Percentiles rank a stretch among this genome's conserved stretches.
phyloP scores from a whole-genome alignment of 2,888 invertebrate species.

The Eristalis tenax region DNA sequence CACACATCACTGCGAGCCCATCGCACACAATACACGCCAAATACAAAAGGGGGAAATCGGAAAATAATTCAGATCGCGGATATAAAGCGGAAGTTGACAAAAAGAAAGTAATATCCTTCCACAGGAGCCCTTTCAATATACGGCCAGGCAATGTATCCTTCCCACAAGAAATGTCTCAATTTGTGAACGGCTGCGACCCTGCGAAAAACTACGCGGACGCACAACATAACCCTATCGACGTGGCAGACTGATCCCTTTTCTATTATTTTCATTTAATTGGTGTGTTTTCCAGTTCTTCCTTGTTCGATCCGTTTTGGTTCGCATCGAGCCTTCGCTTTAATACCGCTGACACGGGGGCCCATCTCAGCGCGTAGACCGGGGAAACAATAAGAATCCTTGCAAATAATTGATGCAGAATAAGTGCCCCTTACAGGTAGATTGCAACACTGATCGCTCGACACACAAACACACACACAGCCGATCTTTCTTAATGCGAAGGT shows the following conservation, averaged over 20 bases:
- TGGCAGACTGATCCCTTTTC: constrained; percentile 27
- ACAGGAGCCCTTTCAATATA: constrained; percentile 4
- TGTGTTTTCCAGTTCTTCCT: constrained; percentile 32
- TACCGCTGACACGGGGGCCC: constrained; percentile 47
- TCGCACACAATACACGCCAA: background rate
- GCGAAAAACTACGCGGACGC: constrained; percentile 36
- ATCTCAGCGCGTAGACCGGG: background rate
- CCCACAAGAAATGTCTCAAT: constrained; percentile 61
- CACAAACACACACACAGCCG: background rate
- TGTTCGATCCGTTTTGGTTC: constrained; percentile 40
- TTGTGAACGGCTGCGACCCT: constrained; percentile 24
- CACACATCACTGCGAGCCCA: constrained; percentile 35
- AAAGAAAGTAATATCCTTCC: constrained; percentile 11
- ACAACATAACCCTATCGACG: constrained; percentile 41
- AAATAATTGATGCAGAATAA: constrained; percentile 63
- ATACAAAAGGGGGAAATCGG: constrained; percentile 13
- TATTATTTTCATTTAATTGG: constrained; percentile 59
- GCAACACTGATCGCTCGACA: constrained; percentile 59
- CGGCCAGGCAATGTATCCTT: constrained; percentile 32
- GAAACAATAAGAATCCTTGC: constrained; percentile 48
- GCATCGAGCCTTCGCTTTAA: constrained; percentile 27
- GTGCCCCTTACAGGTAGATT: constrained; percentile 60
- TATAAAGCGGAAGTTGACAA: constrained; percentile 55
- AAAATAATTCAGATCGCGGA: constrained; percentile 62
- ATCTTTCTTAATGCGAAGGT: constrained; percentile 62